Evolutionary conservation across 2,797 vertebrate species (phyloP).

Genomic region (Sebastes hubbsi): DNA sequence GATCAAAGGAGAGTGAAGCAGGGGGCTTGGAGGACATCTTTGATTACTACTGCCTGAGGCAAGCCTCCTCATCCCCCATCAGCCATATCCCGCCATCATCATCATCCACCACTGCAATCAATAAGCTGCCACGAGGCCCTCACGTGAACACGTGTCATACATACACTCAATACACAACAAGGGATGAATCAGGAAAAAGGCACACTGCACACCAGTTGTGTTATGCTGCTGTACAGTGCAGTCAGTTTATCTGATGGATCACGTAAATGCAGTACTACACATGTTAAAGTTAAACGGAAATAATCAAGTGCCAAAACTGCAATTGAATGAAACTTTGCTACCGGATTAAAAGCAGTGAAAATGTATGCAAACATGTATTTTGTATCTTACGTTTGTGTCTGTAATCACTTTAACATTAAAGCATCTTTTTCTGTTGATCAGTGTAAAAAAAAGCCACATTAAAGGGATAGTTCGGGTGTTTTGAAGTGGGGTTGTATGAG

Average conservation of each 20-base stretch:
- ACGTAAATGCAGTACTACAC: too few species aligned
- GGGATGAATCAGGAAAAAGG: neutral
- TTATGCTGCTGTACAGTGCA: neutral
- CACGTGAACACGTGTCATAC: neutral
- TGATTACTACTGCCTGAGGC: slow-evolving; percentile 70
- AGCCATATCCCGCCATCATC: slow-evolving; percentile 35
- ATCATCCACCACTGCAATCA: slow-evolving; percentile 57
- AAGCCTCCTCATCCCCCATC: slow-evolving; percentile 41
- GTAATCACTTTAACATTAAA: neutral
- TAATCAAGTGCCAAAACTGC: neutral
- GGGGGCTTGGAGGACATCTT: slow-evolving; percentile 52
- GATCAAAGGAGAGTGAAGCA: slow-evolving; percentile 68
- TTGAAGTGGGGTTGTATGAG: too few species aligned
- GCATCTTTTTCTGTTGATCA: neutral
- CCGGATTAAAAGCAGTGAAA: neutral
- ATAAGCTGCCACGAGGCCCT: slow-evolving; percentile 27
- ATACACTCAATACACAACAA: neutral
- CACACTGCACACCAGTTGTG: neutral
- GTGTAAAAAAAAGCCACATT: neutral
- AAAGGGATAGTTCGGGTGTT: rapidly evolving
- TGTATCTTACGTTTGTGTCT: neutral
- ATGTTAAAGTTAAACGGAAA: neutral
- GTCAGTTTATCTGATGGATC: neutral
- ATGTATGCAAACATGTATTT: neutral
- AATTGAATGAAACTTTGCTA: neutral